Percentiles rank a stretch among this genome's conserved stretches.
Evolutionary conservation across 1,140 invertebrate species (phyloP).

Genomic region (Bombus superbus): DNA sequence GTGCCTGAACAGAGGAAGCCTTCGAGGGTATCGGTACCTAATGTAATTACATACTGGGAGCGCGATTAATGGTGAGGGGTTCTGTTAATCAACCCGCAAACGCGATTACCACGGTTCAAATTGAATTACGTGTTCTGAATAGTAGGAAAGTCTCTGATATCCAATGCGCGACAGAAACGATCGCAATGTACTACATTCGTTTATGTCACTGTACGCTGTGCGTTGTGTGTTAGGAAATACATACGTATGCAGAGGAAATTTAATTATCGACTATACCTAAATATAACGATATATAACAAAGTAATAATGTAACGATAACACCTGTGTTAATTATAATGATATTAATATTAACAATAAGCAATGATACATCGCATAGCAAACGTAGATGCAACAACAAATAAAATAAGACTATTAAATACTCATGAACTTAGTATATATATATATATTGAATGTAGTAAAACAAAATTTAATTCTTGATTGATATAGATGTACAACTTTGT

Average conservation of each 20-base stretch:
- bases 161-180: constrained; percentile 24
- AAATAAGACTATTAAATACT: neutral
- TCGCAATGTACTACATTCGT: neutral
- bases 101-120: constrained; percentile 25
- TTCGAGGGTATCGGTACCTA: constrained; percentile 37
- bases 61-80: constrained; percentile 40
- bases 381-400: neutral
- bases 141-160: constrained; percentile 13
- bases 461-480: neutral
- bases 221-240: neutral
- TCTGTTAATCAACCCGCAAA: constrained; percentile 40
- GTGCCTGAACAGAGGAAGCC: constrained; percentile 10
- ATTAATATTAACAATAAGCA: neutral
- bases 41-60: constrained; percentile 21
- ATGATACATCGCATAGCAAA: neutral
- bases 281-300: neutral
- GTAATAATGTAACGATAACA: neutral
- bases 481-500: neutral
- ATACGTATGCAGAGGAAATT: neutral
- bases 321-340: too few species aligned
- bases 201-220: neutral
- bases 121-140: constrained; percentile 43
- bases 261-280: neutral
- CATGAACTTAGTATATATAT: neutral
- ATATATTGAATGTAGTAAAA: neutral